phyloP scores from a whole-genome alignment of 2,113 vertebrate genomes.

The Thunnus thynnus region DNA sequence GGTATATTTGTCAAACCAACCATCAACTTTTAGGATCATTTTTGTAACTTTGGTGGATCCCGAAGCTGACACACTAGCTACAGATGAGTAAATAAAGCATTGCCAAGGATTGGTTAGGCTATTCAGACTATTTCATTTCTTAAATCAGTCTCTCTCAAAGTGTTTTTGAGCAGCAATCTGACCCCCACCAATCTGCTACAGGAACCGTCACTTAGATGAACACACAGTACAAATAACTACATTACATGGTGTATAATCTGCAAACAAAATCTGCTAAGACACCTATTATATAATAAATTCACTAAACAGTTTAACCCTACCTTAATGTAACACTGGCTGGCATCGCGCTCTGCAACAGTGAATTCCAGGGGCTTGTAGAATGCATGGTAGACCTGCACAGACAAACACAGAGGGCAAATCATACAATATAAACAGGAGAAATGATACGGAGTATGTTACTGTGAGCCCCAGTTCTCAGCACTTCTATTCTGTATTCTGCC shows the following conservation, averaged over 20 bases:
- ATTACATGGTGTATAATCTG: not conserved
- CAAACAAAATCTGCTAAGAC: not conserved
- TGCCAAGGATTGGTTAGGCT: not conserved
- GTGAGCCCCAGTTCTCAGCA: too few species aligned
- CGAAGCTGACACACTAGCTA: not conserved
- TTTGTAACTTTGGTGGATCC: not conserved
- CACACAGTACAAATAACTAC: not conserved
- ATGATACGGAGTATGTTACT: not conserved
- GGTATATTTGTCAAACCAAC: not conserved
- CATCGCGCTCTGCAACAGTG: constrained; percentile 89
- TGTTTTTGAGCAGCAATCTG: not conserved
- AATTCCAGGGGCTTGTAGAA: constrained; percentile 97
- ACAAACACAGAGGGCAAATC: constrained; percentile 19
- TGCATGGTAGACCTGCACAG: constrained; percentile 91
- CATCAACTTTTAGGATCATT: not conserved
- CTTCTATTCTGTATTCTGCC: not conserved
- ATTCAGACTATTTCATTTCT: not conserved
- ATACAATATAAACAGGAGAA: not conserved
- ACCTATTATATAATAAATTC: not conserved
- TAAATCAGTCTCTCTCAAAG: not conserved
- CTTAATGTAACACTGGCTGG: constrained; percentile 95
- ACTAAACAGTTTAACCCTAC: constrained; percentile 75
- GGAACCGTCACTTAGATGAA: not conserved
- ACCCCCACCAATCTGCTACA: not conserved
- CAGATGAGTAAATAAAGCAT: not conserved